phyloP scores from a whole-genome alignment of 92 coral and sea anemone species.

The Actinernus sp. region DNA sequence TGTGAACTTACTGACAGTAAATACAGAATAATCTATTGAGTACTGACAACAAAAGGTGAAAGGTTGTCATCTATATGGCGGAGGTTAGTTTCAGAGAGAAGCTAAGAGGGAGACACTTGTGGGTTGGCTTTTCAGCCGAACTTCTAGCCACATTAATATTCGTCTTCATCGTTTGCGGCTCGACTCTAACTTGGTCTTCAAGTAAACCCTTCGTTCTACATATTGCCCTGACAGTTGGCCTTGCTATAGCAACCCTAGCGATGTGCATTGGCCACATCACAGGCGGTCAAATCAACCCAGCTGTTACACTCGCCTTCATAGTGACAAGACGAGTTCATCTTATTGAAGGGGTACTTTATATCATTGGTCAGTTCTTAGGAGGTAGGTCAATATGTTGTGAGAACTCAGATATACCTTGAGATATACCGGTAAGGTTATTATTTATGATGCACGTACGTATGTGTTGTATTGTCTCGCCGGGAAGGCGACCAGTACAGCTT shows the following conservation, averaged over 20 bases:
- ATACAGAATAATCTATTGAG: too few species aligned
- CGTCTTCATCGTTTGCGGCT: constrained; percentile 78
- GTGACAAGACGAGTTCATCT: constrained; percentile 55
- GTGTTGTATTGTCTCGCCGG: too few species aligned
- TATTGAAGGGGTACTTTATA: constrained; percentile 53
- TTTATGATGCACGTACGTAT: too few species aligned
- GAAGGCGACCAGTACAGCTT: too few species aligned
- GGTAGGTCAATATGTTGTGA: constrained; percentile 42
- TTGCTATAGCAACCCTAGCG: constrained; percentile 64
- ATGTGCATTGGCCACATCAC: constrained; percentile 67
- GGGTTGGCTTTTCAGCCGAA: constrained; percentile 75
- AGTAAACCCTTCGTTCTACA: constrained; percentile 42
- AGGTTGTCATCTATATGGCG: too few species aligned
- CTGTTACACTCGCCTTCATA: constrained; percentile 67
- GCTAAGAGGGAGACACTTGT: constrained; percentile 27
- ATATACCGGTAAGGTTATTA: too few species aligned
- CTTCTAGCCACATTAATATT: constrained; percentile 73
- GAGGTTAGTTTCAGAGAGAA: too few species aligned
- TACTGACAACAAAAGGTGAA: too few species aligned
- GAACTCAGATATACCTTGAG: too few species aligned
- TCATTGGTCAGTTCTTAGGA: constrained; percentile 71
- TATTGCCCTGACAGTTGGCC: constrained; percentile 80
- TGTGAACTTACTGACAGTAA: too few species aligned
- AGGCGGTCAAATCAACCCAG: constrained; percentile 92
- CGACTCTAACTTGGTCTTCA: constrained; percentile 47